Conservation (phyloP, 2,113 vertebrate species). For the Toxostoma redivivum region DNA sequence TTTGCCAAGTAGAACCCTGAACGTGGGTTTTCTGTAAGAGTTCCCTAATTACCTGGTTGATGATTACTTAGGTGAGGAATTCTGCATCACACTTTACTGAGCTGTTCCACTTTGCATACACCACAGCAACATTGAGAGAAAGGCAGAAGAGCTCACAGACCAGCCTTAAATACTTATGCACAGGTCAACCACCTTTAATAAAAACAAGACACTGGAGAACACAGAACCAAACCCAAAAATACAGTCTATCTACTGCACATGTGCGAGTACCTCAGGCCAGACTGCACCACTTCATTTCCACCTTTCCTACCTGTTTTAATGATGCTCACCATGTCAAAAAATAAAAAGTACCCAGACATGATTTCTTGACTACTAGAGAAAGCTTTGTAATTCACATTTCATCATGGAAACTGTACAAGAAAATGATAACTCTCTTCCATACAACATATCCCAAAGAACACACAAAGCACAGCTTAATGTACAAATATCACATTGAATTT, state of each 20-base stretch:
- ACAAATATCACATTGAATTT: neutral
- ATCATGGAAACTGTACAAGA: neutral
- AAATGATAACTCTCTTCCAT: neutral
- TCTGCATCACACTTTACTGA: neutral
- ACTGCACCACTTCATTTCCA: neutral
- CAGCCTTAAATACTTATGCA: neutral
- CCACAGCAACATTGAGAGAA: rapidly evolving
- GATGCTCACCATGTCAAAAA: neutral
- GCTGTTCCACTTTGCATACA: neutral
- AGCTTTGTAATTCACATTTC: neutral
- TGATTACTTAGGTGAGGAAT: neutral
- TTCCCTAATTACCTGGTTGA: neutral
- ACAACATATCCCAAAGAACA: neutral
- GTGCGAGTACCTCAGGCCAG: neutral
- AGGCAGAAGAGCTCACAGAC: neutral
- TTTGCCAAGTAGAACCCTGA: neutral
- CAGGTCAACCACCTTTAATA: neutral
- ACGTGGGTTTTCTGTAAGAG: neutral
- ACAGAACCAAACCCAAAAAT: neutral
- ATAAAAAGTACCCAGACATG: rapidly evolving
- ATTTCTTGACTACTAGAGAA: neutral
- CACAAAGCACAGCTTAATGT: neutral
- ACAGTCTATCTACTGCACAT: neutral
- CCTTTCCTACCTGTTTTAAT: neutral
- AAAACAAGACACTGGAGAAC: neutral